Base-by-base conservation (phyloP, 2,113 vertebrate species). In the Alethe castanea region DNA sequence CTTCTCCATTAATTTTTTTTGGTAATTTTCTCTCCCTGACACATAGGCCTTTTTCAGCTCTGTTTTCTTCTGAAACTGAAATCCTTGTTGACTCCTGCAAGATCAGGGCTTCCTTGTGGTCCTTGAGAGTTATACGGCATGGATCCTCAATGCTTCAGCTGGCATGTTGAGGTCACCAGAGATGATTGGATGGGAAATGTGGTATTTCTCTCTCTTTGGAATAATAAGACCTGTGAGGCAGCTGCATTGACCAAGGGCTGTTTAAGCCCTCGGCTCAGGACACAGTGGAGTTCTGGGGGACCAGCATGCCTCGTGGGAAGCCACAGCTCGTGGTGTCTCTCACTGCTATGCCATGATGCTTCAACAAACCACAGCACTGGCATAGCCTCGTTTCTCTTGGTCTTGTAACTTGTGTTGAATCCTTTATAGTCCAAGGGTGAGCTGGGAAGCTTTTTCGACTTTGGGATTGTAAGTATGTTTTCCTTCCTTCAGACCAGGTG, bases 281-380 rank as follows among this genome's bases (percentile, higher is more conserved):
- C 31, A 60, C 29, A 70, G 18, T 29, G 42, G 35, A 9, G 8
- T 14, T 48, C 5, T 4, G 1, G 19, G n/a, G 8, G 7, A 25
- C 5, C 6, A 11, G 29, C 12, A 4, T 42, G 5, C 38, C 50
- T 47, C 0, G 2, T 62, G 60, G 47, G 28, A 84, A 20, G 23
- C 18, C 35, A 22, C 2, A 14, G 76, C 47, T 81, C 0, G 0
- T 1, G 6, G 15, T 78, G 18, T 14, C 7, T 64, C 19, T 71
- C 0, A 0, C 33, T 94, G 29, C 70, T 88, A 9, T 22, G 29
- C 45, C 0, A 1, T 52, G 60, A 11, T 8, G 12, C 9, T 82
- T 76, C 44, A 38, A 16, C 6, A 60, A 54, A 40, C 31, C 19
- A 18, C 36, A 61, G 78, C 50, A 48, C 40, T 50, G 50, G 45